Evolutionary conservation across 2,888 invertebrate species (phyloP).

Genomic region (Mimas tiliae): DNA sequence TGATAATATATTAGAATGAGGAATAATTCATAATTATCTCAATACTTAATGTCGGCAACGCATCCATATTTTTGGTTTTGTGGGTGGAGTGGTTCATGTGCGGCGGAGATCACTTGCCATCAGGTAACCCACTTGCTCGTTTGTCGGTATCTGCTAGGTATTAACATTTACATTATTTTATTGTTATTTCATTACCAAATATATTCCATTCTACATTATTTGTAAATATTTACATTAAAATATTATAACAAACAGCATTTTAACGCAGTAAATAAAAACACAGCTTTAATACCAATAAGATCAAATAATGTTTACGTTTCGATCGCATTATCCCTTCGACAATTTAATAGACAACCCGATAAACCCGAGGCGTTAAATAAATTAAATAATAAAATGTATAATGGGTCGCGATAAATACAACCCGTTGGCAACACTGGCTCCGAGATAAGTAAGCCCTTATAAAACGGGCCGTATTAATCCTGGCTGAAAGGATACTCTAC

Average conservation of each 20-base stretch:
- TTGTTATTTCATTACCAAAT: not conserved
- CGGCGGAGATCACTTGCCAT: no score
- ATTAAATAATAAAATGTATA: constrained; percentile 84
- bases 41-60: no score
- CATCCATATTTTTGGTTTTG: no score
- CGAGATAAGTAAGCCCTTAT: constrained; percentile 82
- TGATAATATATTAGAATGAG: no score
- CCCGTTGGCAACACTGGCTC: constrained; percentile 73
- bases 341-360: constrained; percentile 82
- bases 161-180: not conserved
- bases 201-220: not conserved
- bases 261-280: constrained; percentile 45
- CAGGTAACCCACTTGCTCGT: no score
- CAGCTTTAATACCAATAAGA: constrained; percentile 62
- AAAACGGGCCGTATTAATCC: constrained; percentile 83
- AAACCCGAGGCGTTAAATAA: constrained; percentile 81
- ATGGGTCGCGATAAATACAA: constrained; percentile 81
- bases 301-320: constrained; percentile 73
- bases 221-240: constrained; percentile 10
- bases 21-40: no score
- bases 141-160: no score
- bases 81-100: no score
- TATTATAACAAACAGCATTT: constrained; percentile 10
- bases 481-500: constrained; percentile 69
- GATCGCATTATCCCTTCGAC: constrained; percentile 76